A percentile compares a stretch with the other conserved stretches of the same genome.
These are phyloP conservation scores for Peucedramus taeniatus DNA, from an alignment of 2,113 vertebrate species.

Conservation along the genomic window DNA sequence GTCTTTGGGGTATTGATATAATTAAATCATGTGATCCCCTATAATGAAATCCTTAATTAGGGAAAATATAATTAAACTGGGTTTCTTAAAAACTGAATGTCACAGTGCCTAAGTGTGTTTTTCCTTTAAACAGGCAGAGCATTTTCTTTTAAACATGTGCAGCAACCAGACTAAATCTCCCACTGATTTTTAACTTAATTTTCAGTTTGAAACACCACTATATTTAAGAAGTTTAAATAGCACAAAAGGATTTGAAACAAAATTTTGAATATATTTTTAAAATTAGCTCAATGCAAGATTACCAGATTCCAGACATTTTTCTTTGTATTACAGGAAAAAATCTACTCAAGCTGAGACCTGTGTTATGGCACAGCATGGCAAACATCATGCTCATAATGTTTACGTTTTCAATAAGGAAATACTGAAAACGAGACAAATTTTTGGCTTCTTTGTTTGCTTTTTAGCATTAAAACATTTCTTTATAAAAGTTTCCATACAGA, in stretches of 20 bases:
- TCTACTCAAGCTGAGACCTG: background rate
- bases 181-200: background rate
- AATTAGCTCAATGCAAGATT: background rate
- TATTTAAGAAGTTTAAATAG: background rate
- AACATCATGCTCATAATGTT: background rate
- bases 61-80: conserved; percentile 65
- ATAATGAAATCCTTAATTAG: conserved; percentile 70
- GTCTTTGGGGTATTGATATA: conserved; percentile 68
- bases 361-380: no score
- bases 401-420: background rate
- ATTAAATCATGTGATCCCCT: conserved; percentile 67
- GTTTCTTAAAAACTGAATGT: conserved; percentile 56
- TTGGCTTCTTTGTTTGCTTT: background rate
- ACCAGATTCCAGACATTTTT: background rate
- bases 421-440: background rate
- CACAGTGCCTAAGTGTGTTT: conserved; percentile 10
- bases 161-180: background rate
- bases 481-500: background rate
- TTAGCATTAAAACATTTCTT: background rate
- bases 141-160: conserved; percentile 12
- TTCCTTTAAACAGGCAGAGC: conserved; percentile 30
- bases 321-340: background rate
- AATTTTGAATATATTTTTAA: background rate
- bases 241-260: background rate
- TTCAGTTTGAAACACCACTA: background rate